These are phyloP conservation scores for Dicranocentrus wangi DNA, from an alignment of 2,888 invertebrate genomes.

Conservation along the genomic window DNA sequence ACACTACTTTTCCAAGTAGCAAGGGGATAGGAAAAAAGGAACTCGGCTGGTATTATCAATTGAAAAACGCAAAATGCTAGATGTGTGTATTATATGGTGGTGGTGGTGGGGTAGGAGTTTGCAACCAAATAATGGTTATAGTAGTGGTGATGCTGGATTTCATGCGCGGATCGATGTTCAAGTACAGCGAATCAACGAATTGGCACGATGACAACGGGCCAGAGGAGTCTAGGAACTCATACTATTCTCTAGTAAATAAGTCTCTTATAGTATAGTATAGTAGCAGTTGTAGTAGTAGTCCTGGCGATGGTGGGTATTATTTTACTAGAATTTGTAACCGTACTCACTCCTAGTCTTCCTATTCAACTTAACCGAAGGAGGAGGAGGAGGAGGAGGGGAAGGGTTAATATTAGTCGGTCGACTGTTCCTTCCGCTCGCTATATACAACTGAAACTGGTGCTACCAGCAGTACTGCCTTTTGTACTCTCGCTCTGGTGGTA, in stretches of 20 bases:
- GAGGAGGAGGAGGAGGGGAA: too few relatives aligned
- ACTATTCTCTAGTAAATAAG: too few relatives aligned
- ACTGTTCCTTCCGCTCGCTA: not conserved
- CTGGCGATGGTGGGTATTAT: not conserved
- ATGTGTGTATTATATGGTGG: too few relatives aligned
- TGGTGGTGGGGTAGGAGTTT: slow-evolving; percentile 27
- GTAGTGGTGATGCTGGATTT: slow-evolving; percentile 65
- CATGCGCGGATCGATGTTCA: slow-evolving; percentile 73
- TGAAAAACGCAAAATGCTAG: too few relatives aligned
- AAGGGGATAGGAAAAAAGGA: too few relatives aligned
- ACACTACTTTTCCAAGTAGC: too few relatives aligned
- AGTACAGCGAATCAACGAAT: slow-evolving; percentile 72
- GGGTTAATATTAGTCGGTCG: not conserved
- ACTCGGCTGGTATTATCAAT: too few relatives aligned
- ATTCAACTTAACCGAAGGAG: slow-evolving; percentile 4
- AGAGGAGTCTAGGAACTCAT: slow-evolving; percentile 41
- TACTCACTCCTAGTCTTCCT: slow-evolving; percentile 10
- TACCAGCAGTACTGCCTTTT: not conserved
- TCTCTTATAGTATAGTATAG: too few relatives aligned
- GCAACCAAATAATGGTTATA: slow-evolving; percentile 36
- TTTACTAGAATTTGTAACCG: not conserved
- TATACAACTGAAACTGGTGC: slow-evolving; percentile 1
- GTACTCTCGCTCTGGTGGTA: slow-evolving; percentile 20
- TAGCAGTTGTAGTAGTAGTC: slow-evolving; percentile 1
- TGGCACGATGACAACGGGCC: slow-evolving; percentile 73